phyloP scores from a whole-genome alignment of 2,797 vertebrate species.

The Anguilla anguilla region DNA sequence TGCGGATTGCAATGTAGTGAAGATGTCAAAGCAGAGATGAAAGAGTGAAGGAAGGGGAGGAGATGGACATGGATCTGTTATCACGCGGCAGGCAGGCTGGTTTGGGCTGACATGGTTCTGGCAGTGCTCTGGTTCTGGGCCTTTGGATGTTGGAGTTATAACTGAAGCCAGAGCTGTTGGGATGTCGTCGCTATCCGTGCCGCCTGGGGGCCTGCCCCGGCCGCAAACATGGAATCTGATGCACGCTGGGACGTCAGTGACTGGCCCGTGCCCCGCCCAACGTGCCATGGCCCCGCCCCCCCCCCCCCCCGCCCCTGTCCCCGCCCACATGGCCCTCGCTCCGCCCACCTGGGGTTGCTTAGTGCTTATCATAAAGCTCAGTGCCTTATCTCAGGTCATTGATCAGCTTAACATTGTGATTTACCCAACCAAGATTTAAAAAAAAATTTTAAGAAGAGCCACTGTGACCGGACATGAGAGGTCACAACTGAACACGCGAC shows the following conservation, averaged over 20 bases:
- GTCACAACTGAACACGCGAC: neutral
- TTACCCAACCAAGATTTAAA: conserved; percentile 58
- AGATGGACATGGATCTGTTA: conserved; percentile 44
- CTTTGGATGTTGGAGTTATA: conserved; percentile 52
- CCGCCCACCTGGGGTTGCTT: neutral
- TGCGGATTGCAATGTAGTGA: neutral
- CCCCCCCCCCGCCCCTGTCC: too few species aligned
- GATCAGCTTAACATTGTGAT: conserved; percentile 58
- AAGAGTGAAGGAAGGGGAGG: neutral
- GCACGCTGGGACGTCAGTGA: neutral
- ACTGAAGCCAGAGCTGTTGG: conserved; percentile 57
- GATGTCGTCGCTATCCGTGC: conserved; percentile 45
- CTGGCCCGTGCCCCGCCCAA: too few species aligned
- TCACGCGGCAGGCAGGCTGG: conserved; percentile 57
- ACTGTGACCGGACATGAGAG: neutral
- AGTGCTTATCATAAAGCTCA: neutral
- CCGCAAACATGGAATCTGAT: too few species aligned
- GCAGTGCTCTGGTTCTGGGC: conserved; percentile 44
- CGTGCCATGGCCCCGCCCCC: too few species aligned
- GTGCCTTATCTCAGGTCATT: conserved; percentile 58
- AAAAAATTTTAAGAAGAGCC: too few species aligned
- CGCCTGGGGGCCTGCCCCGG: neutral
- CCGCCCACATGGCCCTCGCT: too few species aligned
- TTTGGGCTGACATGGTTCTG: conserved; percentile 47
- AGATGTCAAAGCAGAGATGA: neutral